These are phyloP conservation scores for Diuraphis noxia DNA, from an alignment of 1,140 invertebrate genomes.

Conservation along the genomic window DNA sequence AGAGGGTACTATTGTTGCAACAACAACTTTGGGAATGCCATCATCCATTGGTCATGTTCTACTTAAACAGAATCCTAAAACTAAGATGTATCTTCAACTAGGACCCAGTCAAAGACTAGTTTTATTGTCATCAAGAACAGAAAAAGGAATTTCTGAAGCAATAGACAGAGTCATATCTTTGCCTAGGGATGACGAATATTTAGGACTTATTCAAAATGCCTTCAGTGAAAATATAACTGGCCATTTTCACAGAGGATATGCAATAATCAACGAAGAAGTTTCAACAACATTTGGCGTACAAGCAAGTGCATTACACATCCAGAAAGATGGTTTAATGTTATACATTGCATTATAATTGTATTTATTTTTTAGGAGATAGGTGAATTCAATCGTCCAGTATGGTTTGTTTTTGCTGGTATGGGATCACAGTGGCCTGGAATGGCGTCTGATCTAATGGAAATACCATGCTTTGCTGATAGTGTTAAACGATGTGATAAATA, in stretches of 20 bases:
- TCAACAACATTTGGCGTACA: slow-evolving; percentile 57
- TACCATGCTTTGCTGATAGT: slow-evolving; percentile 69
- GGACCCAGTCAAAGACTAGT: slow-evolving; percentile 57
- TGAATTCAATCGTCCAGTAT: slow-evolving; percentile 62
- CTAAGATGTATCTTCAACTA: slow-evolving; percentile 34
- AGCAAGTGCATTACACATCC: slow-evolving; percentile 52
- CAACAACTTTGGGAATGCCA: slow-evolving; percentile 69
- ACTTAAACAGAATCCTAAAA: slow-evolving; percentile 59
- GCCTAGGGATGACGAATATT: slow-evolving; percentile 60
- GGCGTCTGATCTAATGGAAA: slow-evolving; percentile 66
- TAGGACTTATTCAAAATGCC: slow-evolving; percentile 61
- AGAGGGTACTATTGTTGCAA: slow-evolving; percentile 62
- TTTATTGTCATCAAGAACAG: slow-evolving; percentile 57
- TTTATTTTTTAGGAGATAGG: slow-evolving; percentile 36
- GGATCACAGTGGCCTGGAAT: slow-evolving; percentile 73
- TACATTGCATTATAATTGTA: slow-evolving; percentile 55
- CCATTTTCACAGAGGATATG: slow-evolving; percentile 63
- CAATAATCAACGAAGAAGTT: slow-evolving; percentile 59
- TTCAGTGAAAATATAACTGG: slow-evolving; percentile 58
- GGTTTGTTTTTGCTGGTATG: slow-evolving; percentile 74
- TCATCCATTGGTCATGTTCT: slow-evolving; percentile 68
- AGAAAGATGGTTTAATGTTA: background rate
- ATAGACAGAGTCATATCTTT: slow-evolving; percentile 56
- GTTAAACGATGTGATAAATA: slow-evolving; percentile 65
- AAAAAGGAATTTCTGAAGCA: slow-evolving; percentile 55